These are phyloP conservation scores for Alca torda DNA, from an alignment of 2,797 vertebrate species.

Conservation along the genomic window DNA sequence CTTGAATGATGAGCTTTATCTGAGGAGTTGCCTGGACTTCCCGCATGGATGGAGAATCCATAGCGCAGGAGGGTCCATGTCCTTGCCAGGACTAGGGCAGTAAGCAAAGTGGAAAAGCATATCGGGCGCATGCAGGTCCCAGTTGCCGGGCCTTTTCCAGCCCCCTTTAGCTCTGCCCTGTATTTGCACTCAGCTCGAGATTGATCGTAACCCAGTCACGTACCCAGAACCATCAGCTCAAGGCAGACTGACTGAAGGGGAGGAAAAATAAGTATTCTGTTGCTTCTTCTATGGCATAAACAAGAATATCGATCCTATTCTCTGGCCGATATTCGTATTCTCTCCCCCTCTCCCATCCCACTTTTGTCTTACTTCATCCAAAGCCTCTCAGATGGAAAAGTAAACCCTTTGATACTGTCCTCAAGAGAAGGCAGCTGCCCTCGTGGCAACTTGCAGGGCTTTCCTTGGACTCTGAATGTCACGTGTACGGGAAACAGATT, in stretches of 20 bases:
- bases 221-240: slow-evolving; percentile 45
- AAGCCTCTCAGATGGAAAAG: slow-evolving; percentile 58
- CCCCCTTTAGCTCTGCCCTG: slow-evolving; percentile 25
- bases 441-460: background rate
- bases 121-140: slow-evolving; percentile 25
- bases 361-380: slow-evolving; percentile 68
- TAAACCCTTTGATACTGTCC: slow-evolving; percentile 34
- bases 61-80: slow-evolving; percentile 31
- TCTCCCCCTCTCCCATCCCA: slow-evolving; percentile 46
- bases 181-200: slow-evolving; percentile 50
- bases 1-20: slow-evolving; percentile 70
- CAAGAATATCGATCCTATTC: slow-evolving; percentile 54
- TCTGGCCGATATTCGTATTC: slow-evolving; percentile 54
- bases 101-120: slow-evolving; percentile 29
- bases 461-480: slow-evolving; percentile 11
- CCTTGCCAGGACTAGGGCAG: slow-evolving; percentile 58
- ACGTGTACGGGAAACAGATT: background rate
- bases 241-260: slow-evolving; percentile 70
- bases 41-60: background rate
- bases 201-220: slow-evolving; percentile 25
- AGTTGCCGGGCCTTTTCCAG: slow-evolving; percentile 6
- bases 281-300: slow-evolving; percentile 66
- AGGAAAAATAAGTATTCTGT: slow-evolving; percentile 58
- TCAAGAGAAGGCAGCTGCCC: slow-evolving; percentile 42
- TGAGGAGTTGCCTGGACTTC: slow-evolving; percentile 61